Evolutionary conservation across 2,113 vertebrate genomes (phyloP).

Genomic region (Leucopsar rothschildi): DNA sequence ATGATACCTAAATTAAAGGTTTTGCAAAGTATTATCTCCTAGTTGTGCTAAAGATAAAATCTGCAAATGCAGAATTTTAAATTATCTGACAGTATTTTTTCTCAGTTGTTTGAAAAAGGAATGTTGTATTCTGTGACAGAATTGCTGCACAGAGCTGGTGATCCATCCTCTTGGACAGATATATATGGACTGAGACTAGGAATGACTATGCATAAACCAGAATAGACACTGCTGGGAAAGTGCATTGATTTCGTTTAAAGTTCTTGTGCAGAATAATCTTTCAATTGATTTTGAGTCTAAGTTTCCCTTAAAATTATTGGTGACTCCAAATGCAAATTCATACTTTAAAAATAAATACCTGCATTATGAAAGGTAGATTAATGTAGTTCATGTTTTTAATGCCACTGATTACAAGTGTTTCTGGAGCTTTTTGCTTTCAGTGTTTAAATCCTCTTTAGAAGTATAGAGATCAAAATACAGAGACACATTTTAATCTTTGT

Average conservation of each 20-base stretch:
- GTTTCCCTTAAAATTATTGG: background rate
- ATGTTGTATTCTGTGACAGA: background rate
- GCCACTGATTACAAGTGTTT: background rate
- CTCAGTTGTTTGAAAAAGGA: background rate
- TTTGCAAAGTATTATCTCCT: background rate
- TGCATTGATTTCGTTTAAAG: background rate
- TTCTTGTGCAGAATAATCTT: background rate
- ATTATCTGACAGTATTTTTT: background rate
- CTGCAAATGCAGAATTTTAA: background rate
- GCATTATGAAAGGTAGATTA: background rate
- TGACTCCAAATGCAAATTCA: background rate
- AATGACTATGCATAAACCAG: background rate
- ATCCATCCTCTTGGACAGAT: background rate
- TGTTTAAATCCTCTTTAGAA: background rate
- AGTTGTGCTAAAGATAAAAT: background rate
- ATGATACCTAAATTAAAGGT: background rate
- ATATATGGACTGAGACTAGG: background rate
- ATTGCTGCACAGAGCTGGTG: background rate
- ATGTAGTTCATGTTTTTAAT: background rate
- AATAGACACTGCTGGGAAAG: background rate
- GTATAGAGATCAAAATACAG: background rate
- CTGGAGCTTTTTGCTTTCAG: background rate
- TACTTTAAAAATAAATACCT: background rate
- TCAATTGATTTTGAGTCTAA: background rate
- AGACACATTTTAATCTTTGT: background rate